A percentile compares a stretch with the other conserved stretches of the same genome.
Conservation (phyloP, 2,797 vertebrate species). For the Chaetodon trifasciatus region DNA sequence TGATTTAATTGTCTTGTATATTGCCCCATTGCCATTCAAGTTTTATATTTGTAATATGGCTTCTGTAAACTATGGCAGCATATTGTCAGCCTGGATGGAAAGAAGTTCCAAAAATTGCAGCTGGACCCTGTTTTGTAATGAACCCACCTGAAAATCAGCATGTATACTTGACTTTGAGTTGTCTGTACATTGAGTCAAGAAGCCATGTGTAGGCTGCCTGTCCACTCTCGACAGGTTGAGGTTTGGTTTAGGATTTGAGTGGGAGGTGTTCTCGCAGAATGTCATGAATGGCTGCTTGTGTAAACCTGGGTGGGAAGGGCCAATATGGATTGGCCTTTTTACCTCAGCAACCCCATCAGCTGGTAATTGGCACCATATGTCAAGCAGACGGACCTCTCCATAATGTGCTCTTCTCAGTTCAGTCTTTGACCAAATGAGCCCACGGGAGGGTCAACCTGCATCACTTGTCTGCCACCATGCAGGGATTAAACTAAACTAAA, state of each 20-base stretch:
- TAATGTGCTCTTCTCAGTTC: conserved; percentile 60
- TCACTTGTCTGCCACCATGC: conserved; percentile 23
- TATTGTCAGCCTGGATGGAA: neutral
- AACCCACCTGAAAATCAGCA: conserved; percentile 40
- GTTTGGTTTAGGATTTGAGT: conserved; percentile 77
- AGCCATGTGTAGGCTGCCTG: conserved; percentile 69
- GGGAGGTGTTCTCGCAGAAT: conserved; percentile 64
- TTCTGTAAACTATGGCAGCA: conserved; percentile 7
- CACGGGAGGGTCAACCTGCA: conserved; percentile 15
- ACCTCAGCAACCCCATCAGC: conserved; percentile 75
- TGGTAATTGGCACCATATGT: conserved; percentile 86
- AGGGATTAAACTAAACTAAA: conserved; percentile 1
- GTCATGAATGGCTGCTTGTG: conserved; percentile 84
- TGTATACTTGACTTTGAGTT: conserved; percentile 53
- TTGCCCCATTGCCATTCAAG: neutral
- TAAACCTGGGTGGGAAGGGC: conserved; percentile 76
- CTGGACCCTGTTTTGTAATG: conserved; percentile 24
- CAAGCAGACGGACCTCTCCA: conserved; percentile 66
- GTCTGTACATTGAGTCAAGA: conserved; percentile 54
- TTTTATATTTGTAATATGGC: neutral
- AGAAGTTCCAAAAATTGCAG: conserved; percentile 12
- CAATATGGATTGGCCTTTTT: conserved; percentile 80
- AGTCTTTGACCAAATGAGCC: conserved; percentile 25
- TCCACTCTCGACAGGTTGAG: conserved; percentile 64
- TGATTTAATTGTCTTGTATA: neutral